Percentiles rank a stretch among this genome's conserved stretches.
phyloP scores from a whole-genome alignment of 2,113 vertebrate genomes.

The Pelusios castaneus region DNA sequence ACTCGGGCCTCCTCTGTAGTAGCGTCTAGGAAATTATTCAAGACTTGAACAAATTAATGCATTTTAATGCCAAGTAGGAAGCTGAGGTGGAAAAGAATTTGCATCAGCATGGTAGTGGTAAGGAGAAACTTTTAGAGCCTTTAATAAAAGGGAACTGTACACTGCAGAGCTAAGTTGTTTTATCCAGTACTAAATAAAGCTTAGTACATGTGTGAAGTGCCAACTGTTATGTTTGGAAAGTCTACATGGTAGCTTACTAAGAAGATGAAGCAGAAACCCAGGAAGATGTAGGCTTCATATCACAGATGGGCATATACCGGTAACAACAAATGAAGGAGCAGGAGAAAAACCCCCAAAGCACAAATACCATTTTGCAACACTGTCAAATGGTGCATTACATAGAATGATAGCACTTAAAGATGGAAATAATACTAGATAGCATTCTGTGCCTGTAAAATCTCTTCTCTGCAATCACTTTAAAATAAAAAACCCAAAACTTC shows the following conservation, averaged over 20 bases:
- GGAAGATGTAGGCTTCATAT: neutral
- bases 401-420: neutral
- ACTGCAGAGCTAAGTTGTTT: neutral
- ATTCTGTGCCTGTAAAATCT: neutral
- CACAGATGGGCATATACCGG: accelerated
- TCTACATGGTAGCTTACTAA: neutral
- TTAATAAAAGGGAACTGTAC: neutral
- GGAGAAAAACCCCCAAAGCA: neutral
- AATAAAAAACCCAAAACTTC: neutral
- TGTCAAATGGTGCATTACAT: neutral
- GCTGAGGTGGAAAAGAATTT: neutral
- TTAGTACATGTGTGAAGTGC: neutral
- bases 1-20: neutral
- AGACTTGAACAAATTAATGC: neutral
- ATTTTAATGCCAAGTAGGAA: neutral
- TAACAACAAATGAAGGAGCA: neutral
- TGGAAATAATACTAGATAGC: neutral
- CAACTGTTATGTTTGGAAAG: neutral
- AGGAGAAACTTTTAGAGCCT: neutral
- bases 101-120: neutral
- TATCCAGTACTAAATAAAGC: neutral
- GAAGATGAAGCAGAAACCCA: neutral
- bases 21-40: neutral
- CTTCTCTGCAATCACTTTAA: neutral
- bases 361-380: neutral